A percentile compares a stretch with the other conserved stretches of the same genome.
Evolutionary conservation across 2,888 invertebrate genomes (phyloP).

Genomic region (Leptinotarsa peninsularis): DNA sequence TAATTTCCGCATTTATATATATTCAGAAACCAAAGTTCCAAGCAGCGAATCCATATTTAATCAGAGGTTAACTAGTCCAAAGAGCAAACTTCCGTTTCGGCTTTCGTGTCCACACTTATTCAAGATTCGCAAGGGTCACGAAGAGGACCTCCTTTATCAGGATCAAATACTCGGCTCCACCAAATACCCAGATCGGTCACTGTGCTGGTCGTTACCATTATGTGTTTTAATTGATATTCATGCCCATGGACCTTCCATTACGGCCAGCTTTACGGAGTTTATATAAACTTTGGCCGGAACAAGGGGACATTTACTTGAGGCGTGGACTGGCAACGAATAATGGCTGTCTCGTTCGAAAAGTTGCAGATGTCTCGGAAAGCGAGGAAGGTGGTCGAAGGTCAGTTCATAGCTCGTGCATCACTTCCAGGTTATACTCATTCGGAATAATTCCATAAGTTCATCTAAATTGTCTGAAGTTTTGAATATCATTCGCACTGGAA

Average conservation of each 20-base stretch:
- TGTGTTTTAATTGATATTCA: constrained; percentile 27
- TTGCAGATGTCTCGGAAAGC: neutral
- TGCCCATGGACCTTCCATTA: constrained; percentile 21
- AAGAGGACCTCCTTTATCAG: constrained; percentile 19
- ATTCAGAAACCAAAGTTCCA: too few species aligned
- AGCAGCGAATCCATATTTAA: constrained; percentile 36
- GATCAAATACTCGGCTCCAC: constrained; percentile 5
- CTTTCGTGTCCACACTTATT: constrained; percentile 32
- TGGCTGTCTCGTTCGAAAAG: neutral
- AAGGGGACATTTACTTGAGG: neutral
- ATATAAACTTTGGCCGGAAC: neutral
- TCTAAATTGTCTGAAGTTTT: too few species aligned
- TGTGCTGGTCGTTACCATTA: constrained; percentile 15
- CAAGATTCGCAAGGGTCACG: constrained; percentile 36
- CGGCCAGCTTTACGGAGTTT: constrained; percentile 11
- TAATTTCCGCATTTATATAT: too few species aligned
- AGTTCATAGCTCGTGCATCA: too few species aligned
- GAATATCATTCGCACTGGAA: too few species aligned
- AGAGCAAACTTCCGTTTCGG: constrained; percentile 35
- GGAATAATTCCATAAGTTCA: too few species aligned
- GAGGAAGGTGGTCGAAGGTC: too few species aligned
- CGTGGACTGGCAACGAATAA: constrained; percentile 3
- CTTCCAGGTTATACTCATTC: too few species aligned
- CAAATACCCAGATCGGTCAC: constrained; percentile 14
- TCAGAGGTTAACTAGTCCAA: constrained; percentile 39